Evolutionary conservation across 53 echinoderm and acorn worm species (phyloP).

Genomic region (Antedon mediterranea): DNA sequence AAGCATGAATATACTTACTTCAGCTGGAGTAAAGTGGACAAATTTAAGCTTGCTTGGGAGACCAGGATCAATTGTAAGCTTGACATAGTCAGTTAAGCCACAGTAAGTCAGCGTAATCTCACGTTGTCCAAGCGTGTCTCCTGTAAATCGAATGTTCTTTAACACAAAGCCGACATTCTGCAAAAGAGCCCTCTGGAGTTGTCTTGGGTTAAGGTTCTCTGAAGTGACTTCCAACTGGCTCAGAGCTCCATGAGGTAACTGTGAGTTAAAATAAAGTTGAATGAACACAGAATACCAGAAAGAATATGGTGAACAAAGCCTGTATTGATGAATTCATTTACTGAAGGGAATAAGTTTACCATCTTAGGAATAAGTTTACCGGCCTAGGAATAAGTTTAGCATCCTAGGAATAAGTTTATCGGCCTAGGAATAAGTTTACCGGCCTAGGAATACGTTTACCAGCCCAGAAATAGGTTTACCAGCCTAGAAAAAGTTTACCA

Average conservation of each 20-base stretch:
- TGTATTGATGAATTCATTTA: no score
- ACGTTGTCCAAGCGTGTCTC: slow-evolving; percentile 21
- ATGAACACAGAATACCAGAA: no score
- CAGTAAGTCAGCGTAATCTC: slow-evolving; percentile 55
- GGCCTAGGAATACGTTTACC: no score
- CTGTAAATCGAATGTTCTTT: slow-evolving; percentile 51
- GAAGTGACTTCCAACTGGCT: slow-evolving; percentile 54
- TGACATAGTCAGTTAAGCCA: slow-evolving; percentile 55
- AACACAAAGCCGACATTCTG: slow-evolving; percentile 65
- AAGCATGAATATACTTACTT: slow-evolving; percentile 22
- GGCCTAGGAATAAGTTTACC: no score
- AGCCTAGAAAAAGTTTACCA: no score
- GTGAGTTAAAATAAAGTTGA: neutral
- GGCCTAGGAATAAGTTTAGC: no score
- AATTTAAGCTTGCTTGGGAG: slow-evolving; percentile 48
- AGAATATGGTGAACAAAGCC: no score
- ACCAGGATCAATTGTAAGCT: slow-evolving; percentile 49
- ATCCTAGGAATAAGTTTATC: no score
- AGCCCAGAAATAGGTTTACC: no score
- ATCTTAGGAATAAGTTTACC: no score
- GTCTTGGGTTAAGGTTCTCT: slow-evolving; percentile 38
- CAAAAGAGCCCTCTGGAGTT: slow-evolving; percentile 44
- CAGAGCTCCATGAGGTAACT: slow-evolving; percentile 77
- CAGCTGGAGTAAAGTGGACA: slow-evolving; percentile 32
- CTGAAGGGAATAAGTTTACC: no score